These are phyloP conservation scores for Peromyscus attwateri DNA, from an alignment of 2,797 vertebrate genomes.

Conservation along the genomic window DNA sequence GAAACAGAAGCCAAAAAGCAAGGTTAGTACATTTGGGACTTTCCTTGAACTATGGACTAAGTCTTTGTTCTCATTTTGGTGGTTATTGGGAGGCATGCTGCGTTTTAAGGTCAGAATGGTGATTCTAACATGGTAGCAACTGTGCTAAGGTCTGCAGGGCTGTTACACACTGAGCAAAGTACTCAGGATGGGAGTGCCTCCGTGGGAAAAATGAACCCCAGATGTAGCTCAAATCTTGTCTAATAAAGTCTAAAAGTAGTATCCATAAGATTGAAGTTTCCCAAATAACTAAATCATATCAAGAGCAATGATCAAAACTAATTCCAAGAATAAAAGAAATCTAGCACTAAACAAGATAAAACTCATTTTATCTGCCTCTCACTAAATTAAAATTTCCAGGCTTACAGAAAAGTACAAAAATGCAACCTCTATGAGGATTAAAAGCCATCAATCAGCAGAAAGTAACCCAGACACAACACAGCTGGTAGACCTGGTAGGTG, in stretches of 20 bases:
- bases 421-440: not conserved
- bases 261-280: not conserved
- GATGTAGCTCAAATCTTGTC: not conserved
- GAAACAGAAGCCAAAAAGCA: not conserved
- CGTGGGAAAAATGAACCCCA: not conserved
- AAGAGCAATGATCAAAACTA: constrained; percentile 7
- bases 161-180: not conserved
- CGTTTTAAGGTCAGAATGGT: not conserved
- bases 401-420: not conserved
- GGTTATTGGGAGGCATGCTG: not conserved
- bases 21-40: not conserved
- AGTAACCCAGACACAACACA: not conserved
- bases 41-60: not conserved
- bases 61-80: not conserved
- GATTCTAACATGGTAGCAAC: too few relatives aligned
- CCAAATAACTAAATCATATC: not conserved
- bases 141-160: not conserved
- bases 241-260: not conserved
- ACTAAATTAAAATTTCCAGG: not conserved
- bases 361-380: not conserved
- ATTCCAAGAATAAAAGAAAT: not conserved
- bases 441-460: not conserved
- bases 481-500: not conserved
- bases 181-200: not conserved
- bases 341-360: not conserved